Percentiles rank a stretch among this genome's conserved stretches.
phyloP scores from a whole-genome alignment of 2,888 invertebrate species.

The Aphodius sticticus region DNA sequence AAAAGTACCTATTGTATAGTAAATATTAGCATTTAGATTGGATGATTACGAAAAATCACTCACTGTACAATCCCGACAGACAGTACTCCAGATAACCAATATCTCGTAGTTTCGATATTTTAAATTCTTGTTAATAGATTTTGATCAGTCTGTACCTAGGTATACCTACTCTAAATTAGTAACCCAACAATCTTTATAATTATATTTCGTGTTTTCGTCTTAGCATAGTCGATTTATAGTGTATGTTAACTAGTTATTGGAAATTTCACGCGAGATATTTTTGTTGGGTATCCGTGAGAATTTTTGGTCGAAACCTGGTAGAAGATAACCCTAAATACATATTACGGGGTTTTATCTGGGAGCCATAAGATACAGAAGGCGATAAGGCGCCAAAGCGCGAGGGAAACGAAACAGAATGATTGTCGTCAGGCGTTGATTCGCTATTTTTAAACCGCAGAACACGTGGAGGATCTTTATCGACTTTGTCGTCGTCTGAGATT shows the following conservation, averaged over 20 bases:
- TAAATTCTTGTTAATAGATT: not conserved
- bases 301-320: no score
- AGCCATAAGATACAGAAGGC: not conserved
- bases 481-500: not conserved
- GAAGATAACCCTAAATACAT: not conserved
- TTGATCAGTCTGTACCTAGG: not conserved
- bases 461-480: not conserved
- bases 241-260: no score
- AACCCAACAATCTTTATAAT: no score
- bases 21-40: not conserved
- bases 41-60: not conserved
- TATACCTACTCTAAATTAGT: not conserved
- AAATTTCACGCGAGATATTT: no score
- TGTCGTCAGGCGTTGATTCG: constrained; percentile 4
- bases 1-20: not conserved
- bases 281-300: no score
- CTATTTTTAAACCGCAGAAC: constrained; percentile 4
- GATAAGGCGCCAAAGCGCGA: not conserved
- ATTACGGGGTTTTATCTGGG: not conserved
- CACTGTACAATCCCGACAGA: not conserved
- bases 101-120: not conserved
- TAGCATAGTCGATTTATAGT: no score
- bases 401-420: not conserved
- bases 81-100: not conserved
- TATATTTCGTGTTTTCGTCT: no score